These are phyloP conservation scores for Ryuthela nishihirai DNA, from an alignment of 2,888 invertebrate species.

Conservation along the genomic window DNA sequence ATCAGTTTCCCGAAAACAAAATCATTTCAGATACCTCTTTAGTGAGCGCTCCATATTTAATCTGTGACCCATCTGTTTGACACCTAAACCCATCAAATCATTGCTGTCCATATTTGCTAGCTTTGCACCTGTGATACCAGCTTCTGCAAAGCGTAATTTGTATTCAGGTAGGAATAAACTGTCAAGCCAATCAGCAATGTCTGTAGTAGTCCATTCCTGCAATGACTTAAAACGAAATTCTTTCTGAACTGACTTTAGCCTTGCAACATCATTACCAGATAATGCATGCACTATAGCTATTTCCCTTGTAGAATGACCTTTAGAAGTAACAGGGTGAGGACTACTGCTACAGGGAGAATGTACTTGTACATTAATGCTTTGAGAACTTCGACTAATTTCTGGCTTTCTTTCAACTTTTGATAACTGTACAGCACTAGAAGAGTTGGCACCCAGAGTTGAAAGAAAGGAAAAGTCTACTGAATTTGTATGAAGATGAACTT, in stretches of 20 bases:
- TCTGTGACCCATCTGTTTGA: slow-evolving; percentile 57
- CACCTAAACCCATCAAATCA: slow-evolving; percentile 56
- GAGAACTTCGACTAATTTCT: slow-evolving; percentile 10
- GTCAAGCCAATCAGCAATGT: slow-evolving; percentile 58
- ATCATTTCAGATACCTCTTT: slow-evolving; percentile 34
- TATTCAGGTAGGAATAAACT: slow-evolving; percentile 57
- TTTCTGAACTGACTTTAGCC: slow-evolving; percentile 32
- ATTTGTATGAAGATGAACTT: slow-evolving; percentile 16
- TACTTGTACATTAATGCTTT: slow-evolving; percentile 19
- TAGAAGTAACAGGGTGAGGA: slow-evolving; percentile 13
- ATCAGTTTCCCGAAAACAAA: too few relatives aligned
- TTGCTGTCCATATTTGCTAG: slow-evolving; percentile 55
- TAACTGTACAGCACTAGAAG: slow-evolving; percentile 25
- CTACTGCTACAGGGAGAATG: slow-evolving; percentile 33
- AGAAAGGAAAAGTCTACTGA: slow-evolving; percentile 28
- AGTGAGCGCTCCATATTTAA: slow-evolving; percentile 36
- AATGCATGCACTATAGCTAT: slow-evolving; percentile 1
- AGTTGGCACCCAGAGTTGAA: slow-evolving; percentile 20
- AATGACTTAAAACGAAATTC: slow-evolving; percentile 45
- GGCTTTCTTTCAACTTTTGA: slow-evolving; percentile 21
- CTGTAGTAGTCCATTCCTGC: slow-evolving; percentile 54
- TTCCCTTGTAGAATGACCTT: slow-evolving; percentile 6
- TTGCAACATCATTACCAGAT: slow-evolving; percentile 11
- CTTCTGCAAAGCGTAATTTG: slow-evolving; percentile 53
- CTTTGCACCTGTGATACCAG: slow-evolving; percentile 54